Evolutionary conservation across 1,140 invertebrate genomes (phyloP).

Genomic region (Hycleus phaleratus): DNA sequence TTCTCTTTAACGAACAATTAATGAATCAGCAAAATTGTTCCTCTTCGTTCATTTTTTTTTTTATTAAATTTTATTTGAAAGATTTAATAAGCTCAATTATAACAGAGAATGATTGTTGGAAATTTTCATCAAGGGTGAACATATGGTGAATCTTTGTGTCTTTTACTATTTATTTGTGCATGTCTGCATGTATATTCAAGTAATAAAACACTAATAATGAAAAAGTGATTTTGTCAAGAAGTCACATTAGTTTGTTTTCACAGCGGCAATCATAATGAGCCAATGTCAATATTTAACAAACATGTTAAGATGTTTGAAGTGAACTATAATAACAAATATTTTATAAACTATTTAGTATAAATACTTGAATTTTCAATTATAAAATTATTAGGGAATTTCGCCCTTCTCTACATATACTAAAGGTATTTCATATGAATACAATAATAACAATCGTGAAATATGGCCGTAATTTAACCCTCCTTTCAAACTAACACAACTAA

Average conservation of each 20-base stretch:
- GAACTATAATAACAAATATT: slow-evolving; percentile 11
- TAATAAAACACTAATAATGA: neutral
- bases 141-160: neutral
- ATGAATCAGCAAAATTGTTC: slow-evolving; percentile 15
- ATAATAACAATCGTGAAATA: slow-evolving; percentile 23
- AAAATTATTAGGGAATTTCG: neutral
- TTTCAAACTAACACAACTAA: slow-evolving; percentile 11
- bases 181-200: neutral
- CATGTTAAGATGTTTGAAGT: slow-evolving; percentile 13
- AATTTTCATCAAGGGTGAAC: neutral
- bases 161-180: neutral
- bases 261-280: slow-evolving; percentile 16
- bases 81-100: neutral
- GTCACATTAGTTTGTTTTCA: slow-evolving; percentile 8
- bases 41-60: too few relatives aligned
- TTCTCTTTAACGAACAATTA: slow-evolving; percentile 18
- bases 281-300: slow-evolving; percentile 15
- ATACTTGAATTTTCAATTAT: neutral
- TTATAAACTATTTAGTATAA: slow-evolving; percentile 11
- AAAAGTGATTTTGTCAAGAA: neutral
- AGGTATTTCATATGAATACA: neutral
- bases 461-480: slow-evolving; percentile 33
- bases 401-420: neutral
- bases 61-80: neutral
- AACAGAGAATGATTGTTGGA: neutral